Conservation (phyloP, 2,888 invertebrate species). For the Lasioglossum morio region DNA sequence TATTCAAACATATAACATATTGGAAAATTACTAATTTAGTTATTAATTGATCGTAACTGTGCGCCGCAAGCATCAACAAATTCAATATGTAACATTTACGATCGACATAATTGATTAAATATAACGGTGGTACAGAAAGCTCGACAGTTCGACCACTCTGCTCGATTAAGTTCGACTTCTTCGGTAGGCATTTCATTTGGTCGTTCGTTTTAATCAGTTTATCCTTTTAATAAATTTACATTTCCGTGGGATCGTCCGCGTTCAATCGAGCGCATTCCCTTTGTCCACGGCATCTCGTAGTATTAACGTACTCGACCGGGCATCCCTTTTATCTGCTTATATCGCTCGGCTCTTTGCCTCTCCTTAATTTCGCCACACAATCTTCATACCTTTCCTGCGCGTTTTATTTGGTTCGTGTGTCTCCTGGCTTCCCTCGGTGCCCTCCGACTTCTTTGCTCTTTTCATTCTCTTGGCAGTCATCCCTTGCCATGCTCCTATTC, state of each 20-base stretch:
- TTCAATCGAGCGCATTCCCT: not conserved
- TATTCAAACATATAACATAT: no score
- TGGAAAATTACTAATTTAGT: no score
- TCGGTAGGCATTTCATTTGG: not conserved
- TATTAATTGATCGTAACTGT: no score
- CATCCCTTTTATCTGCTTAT: not conserved
- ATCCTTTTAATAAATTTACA: slow-evolving; percentile 4
- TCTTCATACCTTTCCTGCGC: not conserved
- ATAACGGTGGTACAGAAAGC: not conserved
- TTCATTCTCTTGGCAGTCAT: not conserved
- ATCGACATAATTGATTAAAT: no score
- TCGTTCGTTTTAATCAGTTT: not conserved
- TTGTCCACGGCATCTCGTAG: not conserved
- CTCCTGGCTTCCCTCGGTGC: not conserved
- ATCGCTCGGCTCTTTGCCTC: not conserved
- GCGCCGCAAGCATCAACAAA: no score
- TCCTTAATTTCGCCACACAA: slow-evolving; percentile 14
- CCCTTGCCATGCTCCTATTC: not conserved
- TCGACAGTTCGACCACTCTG: not conserved
- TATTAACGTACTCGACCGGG: not conserved
- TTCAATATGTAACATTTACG: no score
- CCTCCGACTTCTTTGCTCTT: not conserved
- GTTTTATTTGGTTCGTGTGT: slow-evolving; percentile 11
- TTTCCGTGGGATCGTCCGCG: not conserved
- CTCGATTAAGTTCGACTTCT: not conserved